Base-by-base conservation (phyloP, 2,113 vertebrate species). In the Lampris megalopsis region DNA sequence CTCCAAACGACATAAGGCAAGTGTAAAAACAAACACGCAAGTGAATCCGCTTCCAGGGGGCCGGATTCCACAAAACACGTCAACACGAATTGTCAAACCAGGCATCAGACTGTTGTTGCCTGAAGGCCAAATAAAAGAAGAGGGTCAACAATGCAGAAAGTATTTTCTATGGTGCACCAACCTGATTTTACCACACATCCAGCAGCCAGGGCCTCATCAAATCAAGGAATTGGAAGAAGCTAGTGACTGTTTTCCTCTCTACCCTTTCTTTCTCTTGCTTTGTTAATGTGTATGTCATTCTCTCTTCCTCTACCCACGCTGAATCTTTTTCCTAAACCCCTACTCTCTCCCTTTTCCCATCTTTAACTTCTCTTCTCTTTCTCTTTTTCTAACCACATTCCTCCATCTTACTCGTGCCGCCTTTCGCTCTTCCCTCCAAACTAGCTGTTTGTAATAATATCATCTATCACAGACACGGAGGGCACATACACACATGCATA, bases 11-110 rank as follows among this genome's bases (percentile, higher is more conserved):
- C 5, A 52, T 53, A 1, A 71, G 8, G 56, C 64, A 1, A 73
- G 71, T 63, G 68, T 75, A 66, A 81, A 84, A 84, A 67, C 73
- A 84, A 88, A 90, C 69, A 77, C 56, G 82, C 41, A 10, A 70
- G 60, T 43, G 79, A 85, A 86, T 86, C 72, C 63, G 77, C 56
- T 75, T 77, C 73, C 68, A 13, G 60, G 75, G 73, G 69, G 68
- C 65, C 65, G 75, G 52, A 78, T 79, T 70, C 61, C 9, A 77
- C 53, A 59, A 81, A 79, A 71, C 6, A 36, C 67, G 59, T 9
- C 52, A 24, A 41, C 60, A 47, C 45, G 40, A 1, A 59, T 62
- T 37, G 10, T 73, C 35, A 68, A 71, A 63, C 61, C 41, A 5
- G 9, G 53, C 13, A 0, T 45, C 53, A 35, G 1, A 38, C 64